Base-by-base conservation (phyloP, 2,113 vertebrate species). In the Martes martes region DNA sequence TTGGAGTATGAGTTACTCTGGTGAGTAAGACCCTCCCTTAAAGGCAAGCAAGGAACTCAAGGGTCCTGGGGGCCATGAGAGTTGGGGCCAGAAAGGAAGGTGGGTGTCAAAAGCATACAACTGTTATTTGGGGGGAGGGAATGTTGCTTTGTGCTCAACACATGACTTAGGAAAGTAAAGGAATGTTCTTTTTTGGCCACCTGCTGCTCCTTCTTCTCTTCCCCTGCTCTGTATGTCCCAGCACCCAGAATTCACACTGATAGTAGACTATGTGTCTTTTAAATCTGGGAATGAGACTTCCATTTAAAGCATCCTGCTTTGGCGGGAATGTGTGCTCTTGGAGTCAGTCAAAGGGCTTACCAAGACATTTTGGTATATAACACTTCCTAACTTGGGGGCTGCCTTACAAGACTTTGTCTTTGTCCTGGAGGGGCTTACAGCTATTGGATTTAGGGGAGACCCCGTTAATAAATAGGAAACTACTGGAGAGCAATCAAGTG, bases 391-490 rank as follows among this genome's bases (percentile, higher is more conserved):
- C 5, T 57, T 85, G 57, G 13, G 59, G 82, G 69, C 23, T 96
- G 26, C 67, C 39, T 93, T 50, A 80, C 90, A 90, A 94, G 73
- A 92, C 36, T 26, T 81, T 16, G 33, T 63, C 5, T 47, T 50
- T 83, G 11, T 15, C 47, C 47, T 84, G 14, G 26, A 74, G 47
- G 6, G 11, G 39, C 28, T 95, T 81, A 84, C 9, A 69, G 61
- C 47, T 80, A 91, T 8, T 84, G 16, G 33, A 87, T 74, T 90
- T 95, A 69, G 24, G 45, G 36, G 28, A 92, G 8, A 86, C 50
- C 50, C 47, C 24, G 23, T 96, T 95, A 89, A 80, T 87, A 81
- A 93, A 85, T 14, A 89, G 50, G 24, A 96, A 92, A 96, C 47
- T 80, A 69, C 47, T 86, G 45, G 69, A 95, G 31, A 57, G 7